phyloP scores from a whole-genome alignment of 2,797 vertebrate genomes.

The Trachurus trachurus region DNA sequence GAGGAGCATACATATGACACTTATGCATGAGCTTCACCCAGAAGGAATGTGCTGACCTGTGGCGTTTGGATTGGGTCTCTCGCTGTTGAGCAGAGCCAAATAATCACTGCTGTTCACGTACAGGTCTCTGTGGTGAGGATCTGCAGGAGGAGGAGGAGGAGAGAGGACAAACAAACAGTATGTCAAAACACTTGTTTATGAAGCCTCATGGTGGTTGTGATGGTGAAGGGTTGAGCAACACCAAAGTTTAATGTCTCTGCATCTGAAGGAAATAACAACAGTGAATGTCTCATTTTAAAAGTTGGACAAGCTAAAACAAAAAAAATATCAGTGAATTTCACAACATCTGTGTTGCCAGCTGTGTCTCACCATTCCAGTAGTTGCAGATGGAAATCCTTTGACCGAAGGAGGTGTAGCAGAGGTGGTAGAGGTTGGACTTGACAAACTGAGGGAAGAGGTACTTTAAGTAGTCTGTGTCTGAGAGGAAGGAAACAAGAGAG shows the following conservation, averaged over 20 bases:
- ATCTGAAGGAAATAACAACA: neutral
- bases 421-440: constrained; percentile 90
- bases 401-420: constrained; percentile 91
- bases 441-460: constrained; percentile 92
- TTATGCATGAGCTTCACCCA: neutral
- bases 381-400: constrained; percentile 95
- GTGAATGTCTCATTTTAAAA: neutral
- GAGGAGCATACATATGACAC: neutral
- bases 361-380: constrained; percentile 93
- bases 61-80: constrained; percentile 89
- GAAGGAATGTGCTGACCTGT: constrained; percentile 83
- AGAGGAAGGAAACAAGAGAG: constrained; percentile 38
- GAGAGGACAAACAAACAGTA: neutral
- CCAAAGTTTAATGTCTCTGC: neutral
- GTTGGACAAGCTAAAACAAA: neutral
- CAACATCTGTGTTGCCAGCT: neutral
- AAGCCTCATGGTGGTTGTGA: neutral
- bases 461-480: constrained; percentile 93
- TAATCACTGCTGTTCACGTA: constrained; percentile 93
- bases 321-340: neutral
- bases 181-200: neutral
- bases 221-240: no score
- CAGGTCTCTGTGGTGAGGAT: constrained; percentile 92
- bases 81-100: constrained; percentile 91
- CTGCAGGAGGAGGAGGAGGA: constrained; percentile 71